A percentile compares a stretch with the other conserved stretches of the same genome.
phyloP scores from a whole-genome alignment of 1,140 invertebrate genomes.

The Bombus waltoni region DNA sequence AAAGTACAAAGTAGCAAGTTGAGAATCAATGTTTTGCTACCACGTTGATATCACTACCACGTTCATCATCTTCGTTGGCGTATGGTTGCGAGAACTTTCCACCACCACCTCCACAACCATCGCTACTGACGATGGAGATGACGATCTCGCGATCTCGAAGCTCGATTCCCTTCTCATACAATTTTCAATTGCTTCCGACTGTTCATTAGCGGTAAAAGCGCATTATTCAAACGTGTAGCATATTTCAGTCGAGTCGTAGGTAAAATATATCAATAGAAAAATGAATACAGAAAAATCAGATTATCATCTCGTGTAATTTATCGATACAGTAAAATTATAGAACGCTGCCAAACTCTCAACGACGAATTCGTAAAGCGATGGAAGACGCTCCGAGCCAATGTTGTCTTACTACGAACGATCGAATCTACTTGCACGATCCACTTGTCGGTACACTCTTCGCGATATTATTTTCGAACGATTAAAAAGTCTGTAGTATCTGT shows the following conservation, averaged over 20 bases:
- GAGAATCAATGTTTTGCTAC: background rate
- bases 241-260: background rate
- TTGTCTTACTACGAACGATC: no score
- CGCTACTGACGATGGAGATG: background rate
- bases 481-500: no score
- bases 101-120: background rate
- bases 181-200: background rate
- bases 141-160: background rate
- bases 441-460: no score
- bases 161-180: background rate
- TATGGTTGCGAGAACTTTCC: background rate
- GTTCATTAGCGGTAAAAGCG: background rate
- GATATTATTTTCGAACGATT: no score
- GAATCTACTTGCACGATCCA: no score
- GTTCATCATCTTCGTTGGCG: constrained; percentile 2
- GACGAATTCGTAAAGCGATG: background rate
- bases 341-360: background rate
- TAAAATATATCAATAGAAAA: no score
- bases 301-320: background rate
- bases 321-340: background rate
- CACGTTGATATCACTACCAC: background rate
- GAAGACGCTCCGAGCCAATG: background rate
- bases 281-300: no score
- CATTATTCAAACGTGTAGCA: background rate
- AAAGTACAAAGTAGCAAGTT: background rate